These are phyloP conservation scores for Pantherophis vulpinus DNA, from an alignment of 2,797 vertebrate genomes.

Conservation along the genomic window DNA sequence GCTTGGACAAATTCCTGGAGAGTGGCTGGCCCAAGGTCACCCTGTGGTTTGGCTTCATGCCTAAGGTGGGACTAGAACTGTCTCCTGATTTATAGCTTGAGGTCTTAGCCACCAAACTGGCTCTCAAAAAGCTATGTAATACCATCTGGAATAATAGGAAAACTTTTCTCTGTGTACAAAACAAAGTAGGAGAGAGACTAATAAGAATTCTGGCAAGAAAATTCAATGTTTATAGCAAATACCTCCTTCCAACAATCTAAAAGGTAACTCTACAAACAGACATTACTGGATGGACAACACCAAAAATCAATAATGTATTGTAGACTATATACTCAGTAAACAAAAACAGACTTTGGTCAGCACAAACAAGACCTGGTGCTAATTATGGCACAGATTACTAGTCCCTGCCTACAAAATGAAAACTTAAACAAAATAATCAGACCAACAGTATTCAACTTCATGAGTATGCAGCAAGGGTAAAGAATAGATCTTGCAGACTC, in stretches of 20 bases:
- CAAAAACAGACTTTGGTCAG: not conserved
- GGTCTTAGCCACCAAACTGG: not conserved
- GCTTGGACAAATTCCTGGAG: not conserved
- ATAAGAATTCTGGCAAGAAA: not conserved
- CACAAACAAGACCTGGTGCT: not conserved
- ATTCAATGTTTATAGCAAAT: not conserved
- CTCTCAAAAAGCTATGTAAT: not conserved
- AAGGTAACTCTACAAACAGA: not conserved
- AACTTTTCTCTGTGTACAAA: not conserved
- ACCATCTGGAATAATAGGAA: not conserved
- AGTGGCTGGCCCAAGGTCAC: not conserved
- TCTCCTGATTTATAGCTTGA: not conserved
- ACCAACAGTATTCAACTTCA: not conserved
- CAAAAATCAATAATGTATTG: not conserved
- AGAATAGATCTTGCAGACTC: not conserved
- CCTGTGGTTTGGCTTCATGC: not conserved
- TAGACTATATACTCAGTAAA: not conserved
- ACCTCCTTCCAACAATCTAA: not conserved
- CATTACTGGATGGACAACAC: not conserved
- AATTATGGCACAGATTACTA: not conserved
- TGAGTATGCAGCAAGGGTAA: not conserved
- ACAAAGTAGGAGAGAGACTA: not conserved
- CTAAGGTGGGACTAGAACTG: not conserved
- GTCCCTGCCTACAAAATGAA: not conserved
- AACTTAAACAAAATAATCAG: not conserved